phyloP scores from a whole-genome alignment of 2,113 vertebrate genomes.

The Actinemys pallida region DNA sequence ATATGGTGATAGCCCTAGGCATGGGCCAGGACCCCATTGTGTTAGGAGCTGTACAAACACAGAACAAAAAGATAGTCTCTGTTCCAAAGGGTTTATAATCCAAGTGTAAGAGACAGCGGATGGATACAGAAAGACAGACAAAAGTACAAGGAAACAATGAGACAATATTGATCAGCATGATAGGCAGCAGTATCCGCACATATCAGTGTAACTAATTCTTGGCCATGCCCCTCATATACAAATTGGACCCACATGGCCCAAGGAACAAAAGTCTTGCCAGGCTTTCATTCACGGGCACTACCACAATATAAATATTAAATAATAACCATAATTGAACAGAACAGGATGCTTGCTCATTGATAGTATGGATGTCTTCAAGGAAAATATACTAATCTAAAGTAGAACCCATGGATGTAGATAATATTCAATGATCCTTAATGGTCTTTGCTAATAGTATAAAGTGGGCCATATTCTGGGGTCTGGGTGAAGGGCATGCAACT shows the following conservation, averaged over 20 bases:
- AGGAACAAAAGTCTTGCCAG: background rate
- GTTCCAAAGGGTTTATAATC: background rate
- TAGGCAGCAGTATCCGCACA: background rate
- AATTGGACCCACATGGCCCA: background rate
- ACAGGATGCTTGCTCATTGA: background rate
- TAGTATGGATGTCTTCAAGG: background rate
- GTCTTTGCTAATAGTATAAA: background rate
- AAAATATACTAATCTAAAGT: background rate
- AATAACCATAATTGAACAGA: background rate
- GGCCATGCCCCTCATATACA: background rate
- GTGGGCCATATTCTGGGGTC: background rate
- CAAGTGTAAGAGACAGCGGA: background rate
- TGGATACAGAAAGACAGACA: background rate
- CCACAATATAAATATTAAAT: background rate
- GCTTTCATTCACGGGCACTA: background rate
- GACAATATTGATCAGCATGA: background rate
- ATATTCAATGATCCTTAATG: background rate
- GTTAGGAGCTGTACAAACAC: background rate
- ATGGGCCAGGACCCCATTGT: background rate
- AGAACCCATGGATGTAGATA: background rate
- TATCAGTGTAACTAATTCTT: background rate
- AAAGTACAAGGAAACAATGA: background rate
- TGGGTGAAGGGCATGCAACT: background rate
- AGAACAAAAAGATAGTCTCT: background rate
- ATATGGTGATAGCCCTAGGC: background rate